Base-by-base conservation (phyloP, 2,888 invertebrate species). In the Phaedon cochleariae region DNA sequence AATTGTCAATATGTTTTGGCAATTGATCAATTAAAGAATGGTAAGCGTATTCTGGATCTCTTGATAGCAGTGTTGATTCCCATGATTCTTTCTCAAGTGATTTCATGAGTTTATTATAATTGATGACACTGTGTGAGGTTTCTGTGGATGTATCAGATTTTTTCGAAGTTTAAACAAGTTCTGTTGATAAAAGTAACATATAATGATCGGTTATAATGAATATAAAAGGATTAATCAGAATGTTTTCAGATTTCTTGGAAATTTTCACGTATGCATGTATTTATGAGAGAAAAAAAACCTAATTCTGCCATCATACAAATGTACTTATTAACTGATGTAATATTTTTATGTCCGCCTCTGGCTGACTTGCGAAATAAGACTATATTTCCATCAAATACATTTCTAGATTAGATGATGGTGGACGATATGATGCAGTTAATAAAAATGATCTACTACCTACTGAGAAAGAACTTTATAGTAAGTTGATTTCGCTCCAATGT, bases 391-490 rank as follows among this genome's bases (percentile, higher is more conserved):
- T 15, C 18, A 48, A 26, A 10, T 59, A 59, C 9, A 9, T 46
- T 4, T 49, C 31, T 17, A 59, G 17, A 15, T 59, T 48, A 12
- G 26, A 29, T 12, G 59, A 45, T 10, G 49, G 59, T 49, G 46
- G 59, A 10, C 59, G 45, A 49, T 59, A 59, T 3, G 46, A 59
- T 15, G 48, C 46, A 22, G 59, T 59, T 2, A 59, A 10, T 17
- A 59, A n/a, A 46, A 59, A 49, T 29, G 59, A 48, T 26, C 6
- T 48, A 31, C 17, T 15, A 48, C 31, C 29, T 29, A 59, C 2
- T 10, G 20, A 45, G 22, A 45, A 58, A 22, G 49, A 49, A 20
- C 18, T 49, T 7, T 49, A 20, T 20, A 49, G n/a, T 22, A 51
- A 17, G n/a, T 51, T 51, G 29, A 22, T 22, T 26, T 51, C 51